phyloP scores from a whole-genome alignment of 2,888 invertebrate genomes.

The Lasioglossum malachurum region DNA sequence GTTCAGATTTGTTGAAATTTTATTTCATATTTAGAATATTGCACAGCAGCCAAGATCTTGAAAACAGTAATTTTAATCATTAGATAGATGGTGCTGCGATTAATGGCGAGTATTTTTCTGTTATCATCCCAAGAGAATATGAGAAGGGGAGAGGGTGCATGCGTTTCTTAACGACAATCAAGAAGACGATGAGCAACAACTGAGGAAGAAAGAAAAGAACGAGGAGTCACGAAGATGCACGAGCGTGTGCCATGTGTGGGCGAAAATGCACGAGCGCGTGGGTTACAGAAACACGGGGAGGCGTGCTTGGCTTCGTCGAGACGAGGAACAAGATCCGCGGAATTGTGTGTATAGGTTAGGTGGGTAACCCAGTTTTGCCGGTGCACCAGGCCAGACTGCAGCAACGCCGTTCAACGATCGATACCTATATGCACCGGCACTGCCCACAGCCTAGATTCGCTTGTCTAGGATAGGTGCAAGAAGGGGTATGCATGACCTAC shows the following conservation, averaged over 20 bases:
- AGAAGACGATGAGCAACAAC: conserved; percentile 15
- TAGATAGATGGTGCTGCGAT: background rate
- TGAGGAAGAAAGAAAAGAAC: conserved; percentile 35
- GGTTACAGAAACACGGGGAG: conserved; percentile 50
- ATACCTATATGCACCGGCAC: conserved; percentile 77
- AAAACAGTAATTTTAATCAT: conserved; percentile 4
- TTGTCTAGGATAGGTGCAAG: conserved; percentile 77
- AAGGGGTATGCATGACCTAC: conserved; percentile 68
- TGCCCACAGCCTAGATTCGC: conserved; percentile 76
- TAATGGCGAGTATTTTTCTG: background rate
- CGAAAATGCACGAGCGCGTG: conserved; percentile 66
- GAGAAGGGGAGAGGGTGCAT: background rate
- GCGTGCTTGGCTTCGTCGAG: conserved; percentile 50
- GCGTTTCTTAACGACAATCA: conserved; percentile 42
- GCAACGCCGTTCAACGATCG: conserved; percentile 68
- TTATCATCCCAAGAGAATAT: conserved; percentile 6
- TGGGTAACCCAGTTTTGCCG: conserved; percentile 81
- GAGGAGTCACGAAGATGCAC: conserved; percentile 53
- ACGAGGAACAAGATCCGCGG: conserved; percentile 59
- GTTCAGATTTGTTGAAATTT: background rate
- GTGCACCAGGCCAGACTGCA: conserved; percentile 78
- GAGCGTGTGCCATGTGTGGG: conserved; percentile 43
- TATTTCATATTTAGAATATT: background rate
- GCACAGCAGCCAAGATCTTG: background rate
- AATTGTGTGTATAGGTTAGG: conserved; percentile 70